Evolutionary conservation across 2,888 invertebrate species (phyloP), one percentile per base, ranked within the genome.

Genomic region (Nomada fabriciana): DNA sequence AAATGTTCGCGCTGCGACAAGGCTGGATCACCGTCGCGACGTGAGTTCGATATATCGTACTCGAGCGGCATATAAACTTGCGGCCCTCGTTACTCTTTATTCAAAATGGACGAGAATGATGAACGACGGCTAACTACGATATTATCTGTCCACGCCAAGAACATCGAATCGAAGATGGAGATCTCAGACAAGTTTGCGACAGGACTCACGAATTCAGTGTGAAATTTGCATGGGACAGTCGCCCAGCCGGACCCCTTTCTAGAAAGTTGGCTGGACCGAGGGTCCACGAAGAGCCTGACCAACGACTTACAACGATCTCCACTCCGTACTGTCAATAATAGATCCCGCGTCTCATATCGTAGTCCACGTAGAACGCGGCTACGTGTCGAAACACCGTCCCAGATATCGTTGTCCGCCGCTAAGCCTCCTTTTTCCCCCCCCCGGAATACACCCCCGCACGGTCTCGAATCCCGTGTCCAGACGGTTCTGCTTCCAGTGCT

Each of bases 261-360:
- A 25, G 47, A 50, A 83, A 63, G 72, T 80, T 73, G 53, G 52
- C 72, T 9, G 64, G 65, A 18, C 18, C 57, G 55, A 55, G 50
- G 80, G 69, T 79, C 71, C 65, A 15, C 68, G 76, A 60, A 86
- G 72, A 73, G 89, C 88, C 89, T 85, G 86, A 84, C 86, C 86
- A 90, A 85, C 57, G 87, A 91, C 91, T 90, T 91, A 93, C 91
- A 92, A 65, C 89, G 90, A 89, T 91, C 89, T 92, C 90, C 91
- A 92, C 92, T 92, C 87, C 83, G 89, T 82, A 83, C 83, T 86
- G 89, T 92, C 90, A 92, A 92, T 92, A 92, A 92, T 92, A 89
- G 89, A 92, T 88, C 80, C 84, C 84, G 80, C 81, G 84, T 74
- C 84, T 86, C 86, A 80, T 81, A 75, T 83, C 71, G 57, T 50